Evolutionary conservation across 2,113 vertebrate genomes (phyloP), one percentile per base, ranked within the genome.

Genomic region (Typhlomys cinereus): DNA sequence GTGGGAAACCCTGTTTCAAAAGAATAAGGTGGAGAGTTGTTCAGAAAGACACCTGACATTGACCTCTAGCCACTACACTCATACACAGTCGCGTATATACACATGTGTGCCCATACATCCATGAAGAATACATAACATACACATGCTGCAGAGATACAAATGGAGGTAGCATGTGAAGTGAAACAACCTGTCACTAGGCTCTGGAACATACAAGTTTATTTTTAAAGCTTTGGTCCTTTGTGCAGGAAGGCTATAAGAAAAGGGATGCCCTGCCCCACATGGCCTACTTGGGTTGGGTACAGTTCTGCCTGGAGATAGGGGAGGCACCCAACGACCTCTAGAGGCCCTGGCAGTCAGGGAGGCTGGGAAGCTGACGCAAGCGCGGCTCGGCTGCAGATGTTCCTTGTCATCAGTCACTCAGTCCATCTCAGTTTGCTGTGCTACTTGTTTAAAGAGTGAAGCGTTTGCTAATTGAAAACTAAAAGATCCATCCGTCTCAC

Each of bases 381-480:
- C 61, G 15, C 69, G 15, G 44, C 79, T 59, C 75, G 67, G 75
- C 90, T 8, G 1, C 95, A 92, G 88, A 92, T 93, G 92, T 34
- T 95, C 48, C 64, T 80, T 91, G 89, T 81, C 94, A 94, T 89
- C 61, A 64, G 18, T 93, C 93, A 93, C 67, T 39, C 54, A 27
- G 83, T 80, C 92, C 91, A 92, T 96, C 93, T 93, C n/a, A n/a
- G 83, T 93, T 93, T 91, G 62, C 62, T 54, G 71, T 36, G 80
- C 17, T 1, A 23, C 73, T 94, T 95, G 89, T 94, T 97, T 95
- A 94, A 96, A 96, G 82, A 96, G 79, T 1, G 18, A 96, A 89
- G 90, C 36, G 0, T 92, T 92, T 93, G 89, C 94, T 97, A 95
- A 97, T 96, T 96, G 93, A 96, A 96, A 95, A 94, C 86, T 87